Evolutionary conservation across 2,113 vertebrate species (phyloP), one percentile per base, ranked within the genome.

Genomic region (Beaufortia kweichowensis): DNA sequence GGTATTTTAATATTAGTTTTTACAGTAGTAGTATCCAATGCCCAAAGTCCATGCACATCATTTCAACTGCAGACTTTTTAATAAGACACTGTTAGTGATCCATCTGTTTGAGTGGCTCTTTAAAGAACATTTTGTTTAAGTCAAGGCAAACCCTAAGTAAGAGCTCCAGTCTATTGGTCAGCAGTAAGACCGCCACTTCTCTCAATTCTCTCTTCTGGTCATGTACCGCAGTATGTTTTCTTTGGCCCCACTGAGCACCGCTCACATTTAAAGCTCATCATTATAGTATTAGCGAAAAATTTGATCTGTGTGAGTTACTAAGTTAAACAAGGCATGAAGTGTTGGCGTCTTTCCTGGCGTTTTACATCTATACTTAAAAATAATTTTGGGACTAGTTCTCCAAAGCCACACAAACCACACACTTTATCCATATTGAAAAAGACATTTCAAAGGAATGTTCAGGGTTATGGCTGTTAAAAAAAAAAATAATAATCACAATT

Each of bases 221-320:
- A 56, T 53, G 12, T 71, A 64, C 77, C 60, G 2, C 60, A 64
- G 48, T 35, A 29, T 78, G 59, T 78, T 78, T 78, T 33, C 60
- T 71, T 72, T 78, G 77, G 77, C 77, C 56, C 46, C 26, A 62
- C 7, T 23, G 17, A 65, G 48, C 50, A 55, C 48, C 55, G 77
- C 43, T 39, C 41, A 65, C 48, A 72, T 79, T 55, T 55, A 35
- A 73, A 79, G 77, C 28, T 57, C 41, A 74, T 69, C 56, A 77
- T 77, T 77, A 69, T 60, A 77, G 65, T 60, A 60, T 77, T 77
- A 62, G 41, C 60, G 65, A 50, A 77, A 69, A 77, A 77, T 68
- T 17, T 46, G 64, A 50, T 69, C 28, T 61, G 39, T 74, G 28
- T 46, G 57, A 61, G 56, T 62, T 48, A 46, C 56, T 17, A 1